Evolutionary conservation across 2,888 invertebrate genomes (phyloP), one percentile per base, ranked within the genome.

Genomic region (Xanthia togata): DNA sequence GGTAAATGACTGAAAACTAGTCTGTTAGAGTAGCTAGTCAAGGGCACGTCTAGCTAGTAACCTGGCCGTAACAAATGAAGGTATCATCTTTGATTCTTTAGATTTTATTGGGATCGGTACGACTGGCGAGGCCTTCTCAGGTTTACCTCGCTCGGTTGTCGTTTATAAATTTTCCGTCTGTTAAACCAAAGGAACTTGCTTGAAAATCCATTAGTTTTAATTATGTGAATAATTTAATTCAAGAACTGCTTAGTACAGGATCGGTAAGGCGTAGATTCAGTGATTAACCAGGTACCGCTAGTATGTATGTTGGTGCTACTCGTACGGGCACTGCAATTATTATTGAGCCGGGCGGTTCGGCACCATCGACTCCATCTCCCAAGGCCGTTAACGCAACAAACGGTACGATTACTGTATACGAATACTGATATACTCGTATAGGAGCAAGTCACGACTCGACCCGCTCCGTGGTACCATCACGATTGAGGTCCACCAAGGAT

Each of bases 371-470:
- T 92, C 87, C 89, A 91, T 90, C 91, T 91, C 90, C 90, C 95
- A 95, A 95, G 95, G 96, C 93, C 95, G 94, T 91, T 91, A 92
- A 89, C 92, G 90, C 91, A 92, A 92, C 92, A 90, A 94, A 93
- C 95, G 93, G 94, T 94, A 91, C 91, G 92, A 90, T 93, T 93
- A 94, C 95, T 91, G 94, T 94, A 91, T 89, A 84, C 84, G 83
- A 88, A 89, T 90, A 90, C 89, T 88, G 90, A 90, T 90, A 89
- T 88, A 86, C 88, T 89, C 86, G 87, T 88, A 88, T 89, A 90
- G 87, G 89, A 90, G 86, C 92, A 80, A 93, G 95, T 95, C 95
- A 95, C 95, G 95, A 95, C 89, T 90, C 89, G 73, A 84, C 87
- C 88, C 89, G 88, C 85, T 82, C 86, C 84, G 68, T 83, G 85